Percentiles rank a stretch among this genome's conserved stretches.
Evolutionary conservation across 2,888 invertebrate species (phyloP).

Genomic region (Cheilosia grossa): DNA sequence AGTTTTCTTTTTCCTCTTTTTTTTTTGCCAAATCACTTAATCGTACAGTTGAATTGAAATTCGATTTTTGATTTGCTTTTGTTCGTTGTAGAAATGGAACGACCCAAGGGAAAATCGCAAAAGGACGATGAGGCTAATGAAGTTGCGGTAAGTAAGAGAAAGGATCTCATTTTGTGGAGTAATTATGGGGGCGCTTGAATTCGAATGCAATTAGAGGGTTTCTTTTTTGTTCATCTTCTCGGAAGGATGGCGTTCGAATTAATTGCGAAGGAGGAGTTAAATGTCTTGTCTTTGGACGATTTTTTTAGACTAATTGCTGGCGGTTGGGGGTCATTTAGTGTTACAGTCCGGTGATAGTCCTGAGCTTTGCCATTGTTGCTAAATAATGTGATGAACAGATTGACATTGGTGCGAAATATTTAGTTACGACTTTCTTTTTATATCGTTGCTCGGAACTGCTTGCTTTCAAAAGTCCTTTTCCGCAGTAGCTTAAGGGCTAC

Average conservation of each 20-base stretch:
- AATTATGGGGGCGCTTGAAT: constrained; percentile 65
- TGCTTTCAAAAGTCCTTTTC: too few species aligned
- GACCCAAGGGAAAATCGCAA: constrained; percentile 82
- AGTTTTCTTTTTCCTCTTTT: background rate
- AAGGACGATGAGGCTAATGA: constrained; percentile 84
- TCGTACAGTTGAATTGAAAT: constrained; percentile 69
- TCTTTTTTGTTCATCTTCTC: constrained; percentile 2
- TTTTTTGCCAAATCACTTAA: constrained; percentile 53
- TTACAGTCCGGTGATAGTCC: too few species aligned
- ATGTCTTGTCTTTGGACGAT: constrained; percentile 10
- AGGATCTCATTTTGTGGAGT: constrained; percentile 31
- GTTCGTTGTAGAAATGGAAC: constrained; percentile 80
- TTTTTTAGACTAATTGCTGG: constrained; percentile 12
- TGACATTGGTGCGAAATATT: too few species aligned
- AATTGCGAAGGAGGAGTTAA: constrained; percentile 30
- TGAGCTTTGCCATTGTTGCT: too few species aligned
- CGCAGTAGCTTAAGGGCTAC: too few species aligned
- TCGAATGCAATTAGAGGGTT: constrained; percentile 63
- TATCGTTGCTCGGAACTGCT: too few species aligned
- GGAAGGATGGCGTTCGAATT: constrained; percentile 18
- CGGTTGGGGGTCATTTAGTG: background rate
- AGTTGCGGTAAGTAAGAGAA: constrained; percentile 81
- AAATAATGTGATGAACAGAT: too few species aligned
- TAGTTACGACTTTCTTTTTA: too few species aligned
- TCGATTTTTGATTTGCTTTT: constrained; percentile 39